These are phyloP conservation scores for Hemithea aestivaria DNA, from an alignment of 2,888 invertebrate genomes.

Conservation along the genomic window DNA sequence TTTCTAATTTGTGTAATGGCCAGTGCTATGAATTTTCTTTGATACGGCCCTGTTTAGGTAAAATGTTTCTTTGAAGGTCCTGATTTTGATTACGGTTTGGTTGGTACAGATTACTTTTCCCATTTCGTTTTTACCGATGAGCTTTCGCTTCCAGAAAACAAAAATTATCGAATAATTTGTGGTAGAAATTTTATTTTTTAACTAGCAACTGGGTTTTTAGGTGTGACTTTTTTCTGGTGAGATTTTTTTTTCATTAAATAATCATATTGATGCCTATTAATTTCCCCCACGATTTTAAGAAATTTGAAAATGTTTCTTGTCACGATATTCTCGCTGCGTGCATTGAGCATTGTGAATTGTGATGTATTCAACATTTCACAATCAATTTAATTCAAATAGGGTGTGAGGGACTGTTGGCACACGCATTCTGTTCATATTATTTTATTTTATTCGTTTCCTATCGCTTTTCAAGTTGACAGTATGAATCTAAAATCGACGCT, in stretches of 20 bases:
- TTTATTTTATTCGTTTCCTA: conserved; percentile 56
- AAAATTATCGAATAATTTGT: too few species aligned
- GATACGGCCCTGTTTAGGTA: conserved; percentile 53
- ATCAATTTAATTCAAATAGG: conserved; percentile 41
- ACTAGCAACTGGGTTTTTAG: too few species aligned
- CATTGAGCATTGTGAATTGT: too few species aligned
- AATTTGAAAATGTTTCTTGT: too few species aligned
- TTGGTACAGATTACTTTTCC: conserved; percentile 18
- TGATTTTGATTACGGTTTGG: conserved; percentile 29
- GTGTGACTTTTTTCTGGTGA: too few species aligned
- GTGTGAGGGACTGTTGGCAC: conserved; percentile 18
- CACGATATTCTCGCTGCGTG: conserved; percentile 2
- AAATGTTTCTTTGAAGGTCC: conserved; percentile 37
- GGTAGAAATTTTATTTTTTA: too few species aligned
- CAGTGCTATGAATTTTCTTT: conserved; percentile 60
- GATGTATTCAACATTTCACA: conserved; percentile 32
- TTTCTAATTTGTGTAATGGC: conserved; percentile 70
- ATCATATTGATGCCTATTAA: too few species aligned
- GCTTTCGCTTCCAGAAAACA: background rate
- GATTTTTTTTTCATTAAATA: too few species aligned
- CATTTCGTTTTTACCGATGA: background rate
- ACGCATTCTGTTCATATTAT: conserved; percentile 41
- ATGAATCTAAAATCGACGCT: too few species aligned
- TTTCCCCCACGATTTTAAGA: too few species aligned
- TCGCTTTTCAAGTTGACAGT: background rate